These are phyloP conservation scores for Pachycephala philippinensis DNA, from an alignment of 2,113 vertebrate genomes.

Conservation along the genomic window DNA sequence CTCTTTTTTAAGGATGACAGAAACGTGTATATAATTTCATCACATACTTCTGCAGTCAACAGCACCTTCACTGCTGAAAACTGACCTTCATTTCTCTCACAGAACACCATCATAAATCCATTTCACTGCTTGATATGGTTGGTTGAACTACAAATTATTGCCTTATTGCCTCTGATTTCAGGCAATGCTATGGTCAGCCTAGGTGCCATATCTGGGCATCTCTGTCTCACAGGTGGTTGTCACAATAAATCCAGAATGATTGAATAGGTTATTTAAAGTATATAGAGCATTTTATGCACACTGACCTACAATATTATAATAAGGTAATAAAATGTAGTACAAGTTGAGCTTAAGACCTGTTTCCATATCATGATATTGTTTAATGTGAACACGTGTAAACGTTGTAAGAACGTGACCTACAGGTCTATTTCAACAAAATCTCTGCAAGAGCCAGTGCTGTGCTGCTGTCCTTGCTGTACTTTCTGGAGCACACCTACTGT, in stretches of 20 bases:
- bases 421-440: neutral
- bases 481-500: neutral
- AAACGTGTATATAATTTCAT: constrained; percentile 51
- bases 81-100: constrained; percentile 61
- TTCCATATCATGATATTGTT: neutral
- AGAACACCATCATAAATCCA: constrained; percentile 55
- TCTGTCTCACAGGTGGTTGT: neutral
- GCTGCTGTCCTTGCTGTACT: neutral
- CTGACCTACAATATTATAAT: neutral
- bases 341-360: neutral
- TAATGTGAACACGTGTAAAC: neutral
- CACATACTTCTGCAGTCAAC: constrained; percentile 39
- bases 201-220: neutral
- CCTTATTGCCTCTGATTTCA: constrained; percentile 40
- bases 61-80: constrained; percentile 35
- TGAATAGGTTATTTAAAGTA: constrained; percentile 47
- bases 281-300: constrained; percentile 8
- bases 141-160: constrained; percentile 62
- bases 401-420: neutral
- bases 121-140: constrained; percentile 56
- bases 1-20: neutral
- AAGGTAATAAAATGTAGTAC: neutral
- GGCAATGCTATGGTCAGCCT: neutral
- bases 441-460: neutral
- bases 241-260: constrained; percentile 25